phyloP scores from a whole-genome alignment of 1,140 invertebrate genomes.

The Polypedilum vanderplanki region DNA sequence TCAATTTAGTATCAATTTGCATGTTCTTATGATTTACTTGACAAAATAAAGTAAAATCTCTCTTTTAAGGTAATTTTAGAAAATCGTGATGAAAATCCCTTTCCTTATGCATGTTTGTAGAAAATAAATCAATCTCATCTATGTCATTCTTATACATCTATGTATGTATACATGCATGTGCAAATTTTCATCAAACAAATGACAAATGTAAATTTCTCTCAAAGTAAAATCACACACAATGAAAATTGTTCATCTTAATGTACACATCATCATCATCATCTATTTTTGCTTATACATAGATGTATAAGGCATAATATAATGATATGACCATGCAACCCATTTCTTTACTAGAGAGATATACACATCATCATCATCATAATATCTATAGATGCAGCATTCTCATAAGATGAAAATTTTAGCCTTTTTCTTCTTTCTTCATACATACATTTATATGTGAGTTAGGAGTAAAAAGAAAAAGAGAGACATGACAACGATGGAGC shows the following conservation, averaged over 20 bases:
- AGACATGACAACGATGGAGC: neutral
- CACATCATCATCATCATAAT: too few species aligned
- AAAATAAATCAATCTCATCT: conserved; percentile 13
- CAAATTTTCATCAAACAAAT: neutral
- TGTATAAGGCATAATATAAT: neutral
- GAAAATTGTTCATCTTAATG: conserved; percentile 19
- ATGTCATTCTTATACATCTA: neutral
- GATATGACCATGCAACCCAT: neutral
- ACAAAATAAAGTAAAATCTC: neutral
- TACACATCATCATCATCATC: conserved; percentile 1
- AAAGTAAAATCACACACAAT: neutral
- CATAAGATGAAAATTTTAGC: too few species aligned
- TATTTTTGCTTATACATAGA: neutral
- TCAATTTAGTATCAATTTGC: too few species aligned
- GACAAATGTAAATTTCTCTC: conserved; percentile 1
- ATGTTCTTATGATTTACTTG: too few species aligned
- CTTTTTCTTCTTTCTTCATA: too few species aligned
- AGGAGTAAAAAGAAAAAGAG: neutral
- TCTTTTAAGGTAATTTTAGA: neutral
- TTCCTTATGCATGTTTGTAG: neutral
- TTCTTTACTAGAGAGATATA: neutral
- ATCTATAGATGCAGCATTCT: too few species aligned
- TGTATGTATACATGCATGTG: neutral
- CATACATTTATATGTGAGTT: neutral
- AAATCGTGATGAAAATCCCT: neutral